phyloP scores from a whole-genome alignment of 2,797 vertebrate species.

The Pseudotriccus pelzelni region DNA sequence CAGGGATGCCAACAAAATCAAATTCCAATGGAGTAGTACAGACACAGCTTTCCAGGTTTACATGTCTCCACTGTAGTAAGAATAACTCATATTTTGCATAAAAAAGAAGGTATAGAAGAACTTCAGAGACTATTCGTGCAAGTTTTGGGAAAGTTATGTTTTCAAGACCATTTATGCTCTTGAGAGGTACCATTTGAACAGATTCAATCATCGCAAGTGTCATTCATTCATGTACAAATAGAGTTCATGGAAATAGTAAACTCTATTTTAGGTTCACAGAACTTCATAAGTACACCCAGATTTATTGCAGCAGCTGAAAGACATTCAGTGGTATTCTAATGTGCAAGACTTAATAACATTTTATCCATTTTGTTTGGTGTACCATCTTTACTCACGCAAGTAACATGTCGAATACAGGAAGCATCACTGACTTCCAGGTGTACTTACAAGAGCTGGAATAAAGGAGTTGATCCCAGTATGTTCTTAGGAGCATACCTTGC shows the following conservation, averaged over 20 bases:
- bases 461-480: background rate
- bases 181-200: background rate
- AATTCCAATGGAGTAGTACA: background rate
- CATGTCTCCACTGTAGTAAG: background rate
- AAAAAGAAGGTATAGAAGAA: background rate
- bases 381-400: background rate
- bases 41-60: background rate
- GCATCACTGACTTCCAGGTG: background rate
- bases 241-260: background rate
- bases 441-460: background rate
- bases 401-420: background rate
- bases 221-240: background rate
- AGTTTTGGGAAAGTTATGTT: background rate
- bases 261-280: conserved; percentile 3
- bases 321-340: background rate
- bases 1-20: background rate
- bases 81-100: background rate
- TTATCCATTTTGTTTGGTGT: background rate
- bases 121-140: background rate
- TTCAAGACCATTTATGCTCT: background rate
- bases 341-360: background rate
- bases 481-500: background rate
- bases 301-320: background rate
- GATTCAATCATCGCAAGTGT: background rate
- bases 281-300: background rate